These are phyloP conservation scores for Chionoecetes opilio DNA, from an alignment of 1,140 invertebrate species.

Conservation along the genomic window DNA sequence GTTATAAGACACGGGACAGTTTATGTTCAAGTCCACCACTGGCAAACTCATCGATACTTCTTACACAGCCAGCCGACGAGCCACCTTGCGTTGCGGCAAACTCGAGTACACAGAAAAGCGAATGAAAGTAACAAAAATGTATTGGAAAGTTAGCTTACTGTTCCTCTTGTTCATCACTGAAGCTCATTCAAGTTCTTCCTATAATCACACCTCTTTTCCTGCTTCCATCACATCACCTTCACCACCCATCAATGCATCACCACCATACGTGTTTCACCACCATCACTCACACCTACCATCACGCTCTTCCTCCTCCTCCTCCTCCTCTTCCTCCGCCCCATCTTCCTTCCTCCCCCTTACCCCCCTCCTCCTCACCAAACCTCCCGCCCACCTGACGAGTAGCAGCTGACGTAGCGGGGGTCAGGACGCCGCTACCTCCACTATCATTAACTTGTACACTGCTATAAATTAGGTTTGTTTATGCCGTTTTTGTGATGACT, in stretches of 20 bases:
- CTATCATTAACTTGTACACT: constrained; percentile 62
- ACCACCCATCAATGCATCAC: not conserved
- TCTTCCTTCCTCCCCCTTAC: not conserved
- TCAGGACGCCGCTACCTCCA: not conserved
- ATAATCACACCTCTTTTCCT: not conserved
- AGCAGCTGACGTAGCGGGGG: not conserved
- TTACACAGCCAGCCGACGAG: too few relatives aligned
- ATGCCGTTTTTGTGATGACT: constrained; percentile 60
- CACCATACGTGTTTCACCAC: not conserved
- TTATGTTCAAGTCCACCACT: too few relatives aligned
- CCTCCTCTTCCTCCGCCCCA: not conserved
- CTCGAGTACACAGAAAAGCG: too few relatives aligned
- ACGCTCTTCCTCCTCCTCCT: not conserved
- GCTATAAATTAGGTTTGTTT: constrained; percentile 69
- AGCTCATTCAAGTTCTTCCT: not conserved
- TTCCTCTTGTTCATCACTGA: not conserved
- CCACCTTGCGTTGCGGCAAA: too few relatives aligned
- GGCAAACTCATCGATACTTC: too few relatives aligned
- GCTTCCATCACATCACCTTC: not conserved
- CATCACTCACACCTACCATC: not conserved
- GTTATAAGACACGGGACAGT: too few relatives aligned
- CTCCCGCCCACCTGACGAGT: not conserved
- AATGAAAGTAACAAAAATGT: too few relatives aligned
- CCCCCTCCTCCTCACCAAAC: not conserved
- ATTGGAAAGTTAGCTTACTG: too few relatives aligned